Conservation (phyloP, 2,888 invertebrate genomes). For the Apodemia zela region DNA sequence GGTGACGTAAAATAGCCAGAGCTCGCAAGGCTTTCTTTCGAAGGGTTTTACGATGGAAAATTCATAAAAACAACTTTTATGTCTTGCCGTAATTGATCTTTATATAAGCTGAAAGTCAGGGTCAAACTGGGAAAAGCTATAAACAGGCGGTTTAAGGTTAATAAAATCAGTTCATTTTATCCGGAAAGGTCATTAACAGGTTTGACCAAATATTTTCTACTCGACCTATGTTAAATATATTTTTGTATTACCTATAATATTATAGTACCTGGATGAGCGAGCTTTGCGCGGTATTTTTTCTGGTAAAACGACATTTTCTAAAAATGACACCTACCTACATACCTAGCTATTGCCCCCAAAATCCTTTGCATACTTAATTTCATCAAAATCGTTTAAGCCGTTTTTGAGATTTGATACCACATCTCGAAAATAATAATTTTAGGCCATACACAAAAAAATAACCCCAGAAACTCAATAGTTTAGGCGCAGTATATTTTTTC, state of each 20-base stretch:
- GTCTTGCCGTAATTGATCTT: conserved; percentile 12
- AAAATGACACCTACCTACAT: too few species aligned
- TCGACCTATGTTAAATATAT: neutral
- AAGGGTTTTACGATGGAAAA: conserved; percentile 6
- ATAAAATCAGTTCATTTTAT: conserved; percentile 3
- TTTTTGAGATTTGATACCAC: too few species aligned
- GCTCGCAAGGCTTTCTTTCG: neutral
- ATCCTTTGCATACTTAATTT: too few species aligned
- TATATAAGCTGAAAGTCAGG: conserved; percentile 15
- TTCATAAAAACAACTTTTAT: conserved; percentile 16
- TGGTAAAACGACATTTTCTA: too few species aligned
- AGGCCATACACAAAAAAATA: too few species aligned
- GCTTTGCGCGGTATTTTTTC: too few species aligned
- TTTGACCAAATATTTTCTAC: neutral
- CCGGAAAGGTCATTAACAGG: neutral
- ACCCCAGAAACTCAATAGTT: too few species aligned
- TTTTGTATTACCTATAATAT: neutral
- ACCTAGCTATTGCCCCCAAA: too few species aligned
- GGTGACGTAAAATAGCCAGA: neutral
- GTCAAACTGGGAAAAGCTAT: conserved; percentile 12
- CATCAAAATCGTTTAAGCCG: too few species aligned
- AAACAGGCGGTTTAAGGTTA: neutral
- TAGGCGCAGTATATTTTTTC: too few species aligned
- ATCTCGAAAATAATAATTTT: too few species aligned
- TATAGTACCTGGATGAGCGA: too few species aligned